A percentile compares a stretch with the other conserved stretches of the same genome.
Evolutionary conservation across 2,113 vertebrate species (phyloP).

Genomic region (Percopsis transmontana): DNA sequence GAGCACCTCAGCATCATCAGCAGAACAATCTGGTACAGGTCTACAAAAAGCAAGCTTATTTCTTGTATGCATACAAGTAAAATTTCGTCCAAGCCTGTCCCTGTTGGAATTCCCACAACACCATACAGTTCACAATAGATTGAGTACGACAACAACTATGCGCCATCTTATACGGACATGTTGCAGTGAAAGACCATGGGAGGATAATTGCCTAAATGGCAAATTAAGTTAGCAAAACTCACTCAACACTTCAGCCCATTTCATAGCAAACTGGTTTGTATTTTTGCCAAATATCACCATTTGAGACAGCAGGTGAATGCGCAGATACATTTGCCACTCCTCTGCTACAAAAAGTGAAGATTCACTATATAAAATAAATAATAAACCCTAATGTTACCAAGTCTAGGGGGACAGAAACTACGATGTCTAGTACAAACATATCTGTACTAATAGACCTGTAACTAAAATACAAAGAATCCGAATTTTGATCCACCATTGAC

Average conservation of each 20-base stretch:
- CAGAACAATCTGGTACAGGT: slow-evolving; percentile 91
- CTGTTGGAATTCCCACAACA: slow-evolving; percentile 65
- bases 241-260: slow-evolving; percentile 40
- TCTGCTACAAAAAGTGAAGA: slow-evolving; percentile 23
- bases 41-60: slow-evolving; percentile 85
- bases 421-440: slow-evolving; percentile 30
- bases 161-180: slow-evolving; percentile 45
- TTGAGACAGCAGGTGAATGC: slow-evolving; percentile 47
- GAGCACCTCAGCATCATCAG: slow-evolving; percentile 78
- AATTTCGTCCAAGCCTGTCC: slow-evolving; percentile 75
- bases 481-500: slow-evolving; percentile 57
- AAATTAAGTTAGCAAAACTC: slow-evolving; percentile 47
- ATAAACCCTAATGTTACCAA: slow-evolving; percentile 22
- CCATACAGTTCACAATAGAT: slow-evolving; percentile 66
- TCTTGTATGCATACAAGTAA: slow-evolving; percentile 9
- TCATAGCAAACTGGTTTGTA: slow-evolving; percentile 49
- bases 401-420: slow-evolving; percentile 30
- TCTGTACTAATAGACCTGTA: slow-evolving; percentile 20
- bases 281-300: slow-evolving; percentile 42
- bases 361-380: slow-evolving; percentile 7
- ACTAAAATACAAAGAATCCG: slow-evolving; percentile 33
- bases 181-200: slow-evolving; percentile 45
- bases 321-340: slow-evolving; percentile 47
- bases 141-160: slow-evolving; percentile 63
- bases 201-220: slow-evolving; percentile 41